These are phyloP conservation scores for Actinia equina DNA, from an alignment of 64 coral and sea anemone genomes.

Conservation along the genomic window DNA sequence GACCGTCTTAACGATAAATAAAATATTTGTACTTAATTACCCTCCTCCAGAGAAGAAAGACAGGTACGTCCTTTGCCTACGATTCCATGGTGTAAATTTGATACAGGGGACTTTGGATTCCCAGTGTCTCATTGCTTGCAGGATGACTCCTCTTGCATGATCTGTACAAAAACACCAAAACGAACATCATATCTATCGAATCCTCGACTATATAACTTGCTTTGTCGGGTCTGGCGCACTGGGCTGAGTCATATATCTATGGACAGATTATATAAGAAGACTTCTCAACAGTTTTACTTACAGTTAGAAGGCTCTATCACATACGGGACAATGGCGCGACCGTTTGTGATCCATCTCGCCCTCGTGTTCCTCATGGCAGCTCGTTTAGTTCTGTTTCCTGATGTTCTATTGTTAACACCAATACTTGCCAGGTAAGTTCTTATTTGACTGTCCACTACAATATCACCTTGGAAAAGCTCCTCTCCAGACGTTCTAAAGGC, in stretches of 20 bases:
- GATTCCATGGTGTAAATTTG: slow-evolving; percentile 5
- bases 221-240: no score
- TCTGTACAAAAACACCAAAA: neutral
- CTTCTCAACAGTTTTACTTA: neutral
- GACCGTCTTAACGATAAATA: no score
- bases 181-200: neutral
- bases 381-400: neutral
- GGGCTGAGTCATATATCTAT: no score
- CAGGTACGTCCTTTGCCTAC: slow-evolving; percentile 14
- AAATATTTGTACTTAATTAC: slow-evolving; percentile 4
- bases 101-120: slow-evolving; percentile 61
- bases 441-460: slow-evolving; percentile 4
- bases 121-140: slow-evolving; percentile 73
- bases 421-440: neutral
- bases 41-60: slow-evolving; percentile 74
- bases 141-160: slow-evolving; percentile 48
- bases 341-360: neutral
- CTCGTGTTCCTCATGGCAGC: neutral
- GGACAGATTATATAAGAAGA: neutral
- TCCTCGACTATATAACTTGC: neutral
- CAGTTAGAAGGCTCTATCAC: neutral
- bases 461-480: neutral
- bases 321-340: neutral
- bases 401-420: neutral
- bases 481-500: no score